Conservation (phyloP, 2,113 vertebrate genomes). For the Nerophis ophidion region DNA sequence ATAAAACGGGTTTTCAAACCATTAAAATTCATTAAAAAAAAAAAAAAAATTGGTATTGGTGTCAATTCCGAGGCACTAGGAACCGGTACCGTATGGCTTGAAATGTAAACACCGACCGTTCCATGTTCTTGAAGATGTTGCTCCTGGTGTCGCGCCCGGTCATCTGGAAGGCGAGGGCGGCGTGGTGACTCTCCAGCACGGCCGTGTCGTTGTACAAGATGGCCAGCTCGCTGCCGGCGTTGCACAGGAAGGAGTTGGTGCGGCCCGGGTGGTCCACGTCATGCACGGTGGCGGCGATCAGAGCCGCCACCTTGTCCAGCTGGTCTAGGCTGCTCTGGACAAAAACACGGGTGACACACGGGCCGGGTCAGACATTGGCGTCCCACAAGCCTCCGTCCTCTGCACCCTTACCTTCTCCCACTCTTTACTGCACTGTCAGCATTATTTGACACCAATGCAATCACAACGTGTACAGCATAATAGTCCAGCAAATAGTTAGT, state of each 20-base stretch:
- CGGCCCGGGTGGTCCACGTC: conserved; percentile 91
- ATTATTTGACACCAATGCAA: too few species aligned
- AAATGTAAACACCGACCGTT: conserved; percentile 71
- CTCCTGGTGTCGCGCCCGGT: conserved; percentile 85
- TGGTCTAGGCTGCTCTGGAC: conserved; percentile 85
- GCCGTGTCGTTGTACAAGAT: conserved; percentile 94
- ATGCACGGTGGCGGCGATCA: conserved; percentile 93
- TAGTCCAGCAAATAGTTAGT: too few species aligned
- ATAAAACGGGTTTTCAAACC: too few species aligned
- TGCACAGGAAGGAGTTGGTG: conserved; percentile 95
- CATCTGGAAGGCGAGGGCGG: conserved; percentile 91
- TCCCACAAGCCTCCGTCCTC: neutral
- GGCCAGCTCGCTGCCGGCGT: conserved; percentile 89
- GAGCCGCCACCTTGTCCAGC: conserved; percentile 85
- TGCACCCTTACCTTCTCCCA: neutral
- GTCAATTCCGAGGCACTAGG: too few species aligned
- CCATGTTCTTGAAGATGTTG: conserved; percentile 95
- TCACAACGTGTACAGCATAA: too few species aligned
- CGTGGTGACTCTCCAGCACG: conserved; percentile 92
- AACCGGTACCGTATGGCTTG: too few species aligned
- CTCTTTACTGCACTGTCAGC: too few species aligned
- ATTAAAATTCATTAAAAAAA: too few species aligned
- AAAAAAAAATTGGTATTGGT: too few species aligned
- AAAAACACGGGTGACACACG: neutral
- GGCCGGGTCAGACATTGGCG: neutral